Evolutionary conservation across 2,888 invertebrate genomes (phyloP), one percentile per base, ranked within the genome.

Genomic region (Dolomedes plantarius): DNA sequence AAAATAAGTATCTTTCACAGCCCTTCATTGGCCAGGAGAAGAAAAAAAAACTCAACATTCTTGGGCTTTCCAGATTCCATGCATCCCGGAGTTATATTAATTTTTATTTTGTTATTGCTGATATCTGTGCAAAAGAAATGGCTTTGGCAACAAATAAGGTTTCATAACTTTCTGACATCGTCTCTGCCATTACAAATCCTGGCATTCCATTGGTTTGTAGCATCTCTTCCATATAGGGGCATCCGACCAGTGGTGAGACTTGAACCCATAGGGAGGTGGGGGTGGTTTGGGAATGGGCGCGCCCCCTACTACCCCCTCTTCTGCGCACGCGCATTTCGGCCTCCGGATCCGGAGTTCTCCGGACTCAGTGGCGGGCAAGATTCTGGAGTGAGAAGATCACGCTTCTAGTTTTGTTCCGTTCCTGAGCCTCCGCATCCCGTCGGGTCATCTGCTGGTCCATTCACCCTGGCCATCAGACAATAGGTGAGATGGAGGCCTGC

Each of bases 251-350:
- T 67, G 67, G 31, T 32, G 67, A 19, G 67, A 67, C 67, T 56
- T 56, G 56, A 56, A 56, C 56, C 56, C 56, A 23, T 19, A 6
- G 56, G 56, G 56, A 23, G 23, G 23, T 3, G 23, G 56, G 19
- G 56, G 56, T n/a, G 19, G 16, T 2, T 46, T 29, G 56, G 56
- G 36, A n/a, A 16, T 16, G 23, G 68, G 68, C 72, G n/a, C 39
- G 65, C 68, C 32, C 76, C 82, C 76, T 62, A 27, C 50, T 73
- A 56, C 39, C 74, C 75, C 82, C 82, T 77, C 56, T 69, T 71
- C 67, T 77, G 72, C 83, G 83, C 83, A 13, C 68, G 83, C 83
- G 83, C 68, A 77, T 56, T 85, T 71, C 77, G 72, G 31, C 77
- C 32, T 77, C 62, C 19, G 56, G 41, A 62, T 69, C 75, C 27